These are phyloP conservation scores for Illadopsis cleaveri DNA, from an alignment of 2,113 vertebrate genomes.

Conservation along the genomic window DNA sequence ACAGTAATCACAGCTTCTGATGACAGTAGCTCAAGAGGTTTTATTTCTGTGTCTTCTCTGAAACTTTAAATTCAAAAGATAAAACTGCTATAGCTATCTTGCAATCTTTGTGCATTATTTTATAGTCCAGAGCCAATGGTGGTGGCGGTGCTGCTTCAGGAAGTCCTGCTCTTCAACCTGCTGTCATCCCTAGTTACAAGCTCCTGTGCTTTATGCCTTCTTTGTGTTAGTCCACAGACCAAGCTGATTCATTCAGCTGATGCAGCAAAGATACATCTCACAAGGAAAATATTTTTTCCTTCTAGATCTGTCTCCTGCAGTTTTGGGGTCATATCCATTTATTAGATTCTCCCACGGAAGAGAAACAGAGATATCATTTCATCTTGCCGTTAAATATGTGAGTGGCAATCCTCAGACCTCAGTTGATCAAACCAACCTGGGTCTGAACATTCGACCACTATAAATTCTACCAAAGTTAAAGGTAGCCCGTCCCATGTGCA, in stretches of 20 bases:
- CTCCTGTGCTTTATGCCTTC: neutral
- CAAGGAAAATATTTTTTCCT: neutral
- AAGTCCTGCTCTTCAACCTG: neutral
- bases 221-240: neutral
- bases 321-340: neutral
- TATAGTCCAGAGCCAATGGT: neutral
- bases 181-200: neutral
- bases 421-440: neutral
- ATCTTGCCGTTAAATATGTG: neutral
- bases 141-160: neutral
- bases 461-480: neutral
- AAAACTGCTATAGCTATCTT: neutral
- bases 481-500: rapidly evolving
- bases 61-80: neutral
- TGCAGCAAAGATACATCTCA: neutral
- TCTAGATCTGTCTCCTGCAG: neutral
- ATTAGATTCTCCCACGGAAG: neutral
- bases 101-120: neutral
- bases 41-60: rapidly evolving
- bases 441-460: neutral
- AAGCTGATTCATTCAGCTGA: neutral
- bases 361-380: neutral
- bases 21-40: neutral
- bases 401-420: neutral
- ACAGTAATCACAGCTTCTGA: neutral